A percentile compares a stretch with the other conserved stretches of the same genome.
These are phyloP conservation scores for Hypotaenidia philippensis DNA, from an alignment of 2,797 vertebrate species.

Conservation along the genomic window DNA sequence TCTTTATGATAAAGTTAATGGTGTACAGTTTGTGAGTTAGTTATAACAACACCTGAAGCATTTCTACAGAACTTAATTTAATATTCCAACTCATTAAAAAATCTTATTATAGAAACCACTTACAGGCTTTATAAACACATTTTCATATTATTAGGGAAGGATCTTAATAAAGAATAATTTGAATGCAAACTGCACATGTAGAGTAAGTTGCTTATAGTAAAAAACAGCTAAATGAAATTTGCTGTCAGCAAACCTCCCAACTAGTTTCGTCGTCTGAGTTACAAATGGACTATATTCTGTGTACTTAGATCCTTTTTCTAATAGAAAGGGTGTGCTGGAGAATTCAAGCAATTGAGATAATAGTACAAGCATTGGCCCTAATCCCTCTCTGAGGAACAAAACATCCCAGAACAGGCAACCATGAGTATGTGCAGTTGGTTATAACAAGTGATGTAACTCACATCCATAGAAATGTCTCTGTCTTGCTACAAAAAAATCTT, in stretches of 20 bases:
- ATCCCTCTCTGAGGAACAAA: not conserved
- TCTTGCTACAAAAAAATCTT: not conserved
- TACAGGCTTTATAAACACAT: slow-evolving; percentile 34
- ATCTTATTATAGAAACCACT: slow-evolving; percentile 56
- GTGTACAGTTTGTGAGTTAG: slow-evolving; percentile 15
- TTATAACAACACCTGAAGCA: slow-evolving; percentile 45
- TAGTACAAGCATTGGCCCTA: not conserved
- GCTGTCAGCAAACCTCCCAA: slow-evolving; percentile 10
- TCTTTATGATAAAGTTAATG: slow-evolving; percentile 31
- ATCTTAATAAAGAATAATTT: slow-evolving; percentile 47
- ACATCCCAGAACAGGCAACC: not conserved
- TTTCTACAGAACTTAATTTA: slow-evolving; percentile 49
- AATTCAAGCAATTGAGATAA: not conserved
- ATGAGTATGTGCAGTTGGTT: not conserved
- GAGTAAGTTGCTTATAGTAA: slow-evolving; percentile 7
- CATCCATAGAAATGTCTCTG: not conserved
- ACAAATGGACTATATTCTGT: not conserved
- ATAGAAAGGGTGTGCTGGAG: not conserved
- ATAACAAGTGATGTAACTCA: not conserved
- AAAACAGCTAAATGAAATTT: slow-evolving; percentile 51
- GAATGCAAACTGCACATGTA: slow-evolving; percentile 23
- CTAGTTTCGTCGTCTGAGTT: not conserved
- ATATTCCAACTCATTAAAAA: slow-evolving; percentile 62
- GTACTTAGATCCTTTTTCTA: not conserved
- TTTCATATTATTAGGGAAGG: slow-evolving; percentile 41